phyloP scores from a whole-genome alignment of 2,113 vertebrate genomes.

The Mustela lutreola region DNA sequence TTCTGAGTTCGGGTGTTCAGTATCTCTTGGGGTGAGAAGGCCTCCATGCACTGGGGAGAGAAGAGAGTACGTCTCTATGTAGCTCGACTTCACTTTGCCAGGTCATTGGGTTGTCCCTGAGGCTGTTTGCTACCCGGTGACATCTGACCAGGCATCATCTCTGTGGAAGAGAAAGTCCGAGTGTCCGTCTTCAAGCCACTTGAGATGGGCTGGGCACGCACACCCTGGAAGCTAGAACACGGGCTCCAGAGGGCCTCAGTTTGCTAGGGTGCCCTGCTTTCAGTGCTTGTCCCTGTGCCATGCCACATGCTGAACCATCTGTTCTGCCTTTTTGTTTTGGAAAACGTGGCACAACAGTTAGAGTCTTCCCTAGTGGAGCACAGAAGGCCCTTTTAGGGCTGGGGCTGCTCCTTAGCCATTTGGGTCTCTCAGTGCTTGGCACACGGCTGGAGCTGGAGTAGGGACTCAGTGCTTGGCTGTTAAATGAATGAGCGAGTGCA shows the following conservation, averaged over 20 bases:
- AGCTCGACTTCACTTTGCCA: neutral
- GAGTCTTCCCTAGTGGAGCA: neutral
- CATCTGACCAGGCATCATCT: neutral
- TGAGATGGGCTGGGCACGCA: rapidly evolving
- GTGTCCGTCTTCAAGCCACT: neutral
- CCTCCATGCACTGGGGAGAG: neutral
- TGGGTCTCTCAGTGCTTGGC: neutral
- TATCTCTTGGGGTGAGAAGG: neutral
- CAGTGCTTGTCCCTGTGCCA: neutral
- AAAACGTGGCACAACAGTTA: neutral
- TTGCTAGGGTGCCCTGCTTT: neutral
- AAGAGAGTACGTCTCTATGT: rapidly evolving
- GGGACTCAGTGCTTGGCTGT: neutral
- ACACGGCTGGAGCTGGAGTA: neutral
- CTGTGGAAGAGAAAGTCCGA: neutral
- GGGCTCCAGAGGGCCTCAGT: neutral
- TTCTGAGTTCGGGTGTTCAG: neutral
- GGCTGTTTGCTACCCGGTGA: neutral
- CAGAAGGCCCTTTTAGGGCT: neutral
- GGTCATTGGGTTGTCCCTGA: neutral
- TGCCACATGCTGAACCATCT: neutral
- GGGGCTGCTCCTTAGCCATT: neutral
- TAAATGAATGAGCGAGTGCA: neutral
- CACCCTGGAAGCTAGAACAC: rapidly evolving
- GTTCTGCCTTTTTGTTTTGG: slow-evolving; percentile 39